Evolutionary conservation across 2,888 invertebrate genomes (phyloP).

Genomic region (Agriopis aurantiaria): DNA sequence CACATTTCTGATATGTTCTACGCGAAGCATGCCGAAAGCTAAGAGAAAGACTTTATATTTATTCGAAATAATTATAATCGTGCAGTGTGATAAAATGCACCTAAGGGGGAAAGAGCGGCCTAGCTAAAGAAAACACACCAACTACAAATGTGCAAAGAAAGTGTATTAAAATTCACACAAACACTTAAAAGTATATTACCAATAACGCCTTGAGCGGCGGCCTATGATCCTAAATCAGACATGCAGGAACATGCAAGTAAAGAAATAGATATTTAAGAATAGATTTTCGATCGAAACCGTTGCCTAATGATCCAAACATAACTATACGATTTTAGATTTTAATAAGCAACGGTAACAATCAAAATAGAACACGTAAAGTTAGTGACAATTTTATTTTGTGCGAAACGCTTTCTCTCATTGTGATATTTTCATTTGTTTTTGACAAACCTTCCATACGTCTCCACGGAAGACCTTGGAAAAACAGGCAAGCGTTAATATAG

Average conservation of each 20-base stretch:
- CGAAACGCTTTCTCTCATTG: conserved; percentile 76
- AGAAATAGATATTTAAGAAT: conserved; percentile 74
- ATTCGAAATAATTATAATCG: conserved; percentile 83
- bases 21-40: conserved; percentile 85
- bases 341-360: conserved; percentile 72
- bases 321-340: conserved; percentile 36
- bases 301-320: conserved; percentile 49
- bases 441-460: conserved; percentile 89
- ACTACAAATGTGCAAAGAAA: conserved; percentile 86
- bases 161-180: conserved; percentile 75
- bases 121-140: conserved; percentile 84
- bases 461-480: conserved; percentile 89
- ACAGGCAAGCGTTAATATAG: conserved; percentile 80
- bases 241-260: conserved; percentile 86
- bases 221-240: conserved; percentile 83
- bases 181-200: conserved; percentile 79
- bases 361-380: conserved; percentile 56
- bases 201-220: conserved; percentile 81
- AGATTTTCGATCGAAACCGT: conserved; percentile 70
- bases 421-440: conserved; percentile 73
- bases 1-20: conserved; percentile 68
- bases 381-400: conserved; percentile 71
- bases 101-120: conserved; percentile 83
- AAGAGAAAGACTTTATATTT: conserved; percentile 75
- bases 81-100: conserved; percentile 85